These are phyloP conservation scores for Dryomyza anilis DNA, from an alignment of 2,888 invertebrate genomes.

Conservation along the genomic window DNA sequence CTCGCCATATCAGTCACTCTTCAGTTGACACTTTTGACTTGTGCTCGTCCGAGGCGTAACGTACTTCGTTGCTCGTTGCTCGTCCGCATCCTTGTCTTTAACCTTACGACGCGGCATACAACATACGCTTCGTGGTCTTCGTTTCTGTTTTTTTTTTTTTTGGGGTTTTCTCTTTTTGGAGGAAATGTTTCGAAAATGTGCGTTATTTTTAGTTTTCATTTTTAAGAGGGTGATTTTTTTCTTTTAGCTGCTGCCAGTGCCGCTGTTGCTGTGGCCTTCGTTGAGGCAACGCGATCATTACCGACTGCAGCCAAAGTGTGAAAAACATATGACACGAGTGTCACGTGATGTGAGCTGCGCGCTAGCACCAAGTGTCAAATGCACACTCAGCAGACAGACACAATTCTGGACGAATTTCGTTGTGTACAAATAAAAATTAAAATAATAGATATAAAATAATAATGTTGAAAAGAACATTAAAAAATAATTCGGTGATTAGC, in stretches of 20 bases:
- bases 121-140: not conserved
- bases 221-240: no score
- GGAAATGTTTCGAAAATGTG: no score
- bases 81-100: not conserved
- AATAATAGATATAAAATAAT: not conserved
- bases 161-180: no score
- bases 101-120: no score
- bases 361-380: conserved; percentile 24
- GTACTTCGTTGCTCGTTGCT: not conserved
- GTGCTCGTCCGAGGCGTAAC: conserved; percentile 22
- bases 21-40: conserved; percentile 56
- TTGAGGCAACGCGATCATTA: conserved; percentile 5
- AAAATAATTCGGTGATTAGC: conserved; percentile 33
- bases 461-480: conserved; percentile 25
- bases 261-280: not conserved
- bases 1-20: conserved; percentile 57
- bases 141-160: not conserved
- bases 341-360: conserved; percentile 22
- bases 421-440: no score
- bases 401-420: no score
- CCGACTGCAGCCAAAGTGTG: conserved; percentile 10
- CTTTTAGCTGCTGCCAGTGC: no score
- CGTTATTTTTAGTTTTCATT: no score
- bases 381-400: not conserved
- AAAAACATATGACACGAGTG: conserved; percentile 26